These are phyloP conservation scores for Nerophis lumbriciformis DNA, from an alignment of 2,113 vertebrate genomes.

Conservation along the genomic window DNA sequence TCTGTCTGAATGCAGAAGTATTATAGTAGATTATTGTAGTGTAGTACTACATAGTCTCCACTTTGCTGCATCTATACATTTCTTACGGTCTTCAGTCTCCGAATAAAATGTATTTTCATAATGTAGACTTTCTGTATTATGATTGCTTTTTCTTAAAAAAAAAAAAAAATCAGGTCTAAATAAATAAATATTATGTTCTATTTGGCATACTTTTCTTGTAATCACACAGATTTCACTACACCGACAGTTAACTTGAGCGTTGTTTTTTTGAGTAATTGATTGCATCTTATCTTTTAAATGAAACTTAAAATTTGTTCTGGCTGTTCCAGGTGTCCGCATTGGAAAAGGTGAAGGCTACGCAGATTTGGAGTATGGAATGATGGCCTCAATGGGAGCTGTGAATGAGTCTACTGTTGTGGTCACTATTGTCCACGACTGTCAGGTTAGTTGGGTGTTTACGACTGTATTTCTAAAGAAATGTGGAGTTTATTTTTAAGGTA, in stretches of 20 bases:
- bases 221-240: neutral
- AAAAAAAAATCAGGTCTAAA: neutral
- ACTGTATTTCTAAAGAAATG: neutral
- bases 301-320: neutral
- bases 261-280: neutral
- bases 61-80: neutral
- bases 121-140: neutral
- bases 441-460: slow-evolving; percentile 70
- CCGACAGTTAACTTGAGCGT: neutral
- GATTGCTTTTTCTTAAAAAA: neutral
- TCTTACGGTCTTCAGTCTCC: neutral
- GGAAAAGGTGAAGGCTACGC: slow-evolving; percentile 96
- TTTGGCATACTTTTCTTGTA: neutral
- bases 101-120: neutral
- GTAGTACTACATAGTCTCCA: too few species aligned
- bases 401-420: slow-evolving; percentile 78
- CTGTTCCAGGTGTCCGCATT: slow-evolving; percentile 82
- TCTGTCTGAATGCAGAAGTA: neutral
- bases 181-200: neutral
- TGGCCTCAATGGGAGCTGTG: slow-evolving; percentile 86
- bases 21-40: too few species aligned
- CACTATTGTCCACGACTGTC: slow-evolving; percentile 91
- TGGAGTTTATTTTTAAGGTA: neutral
- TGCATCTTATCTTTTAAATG: neutral
- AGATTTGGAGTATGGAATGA: slow-evolving; percentile 94